Evolutionary conservation across 2,797 vertebrate genomes (phyloP).

Genomic region (Momotus momota): DNA sequence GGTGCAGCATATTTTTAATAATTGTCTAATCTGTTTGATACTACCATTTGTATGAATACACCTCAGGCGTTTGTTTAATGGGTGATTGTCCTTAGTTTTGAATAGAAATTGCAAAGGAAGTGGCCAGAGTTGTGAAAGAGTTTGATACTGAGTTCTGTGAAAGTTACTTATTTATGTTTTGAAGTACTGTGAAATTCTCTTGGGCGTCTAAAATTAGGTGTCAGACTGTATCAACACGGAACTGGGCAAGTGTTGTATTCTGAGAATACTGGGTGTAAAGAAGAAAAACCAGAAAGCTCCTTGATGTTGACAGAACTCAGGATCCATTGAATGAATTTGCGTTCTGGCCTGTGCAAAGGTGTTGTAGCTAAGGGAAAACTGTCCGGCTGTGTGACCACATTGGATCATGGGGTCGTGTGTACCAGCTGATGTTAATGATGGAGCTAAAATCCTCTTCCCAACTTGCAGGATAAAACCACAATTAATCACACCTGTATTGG

Average conservation of each 20-base stretch:
- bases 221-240: not conserved
- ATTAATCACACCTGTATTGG: not conserved
- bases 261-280: not conserved
- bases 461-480: not conserved
- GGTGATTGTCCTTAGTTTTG: not conserved
- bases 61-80: not conserved
- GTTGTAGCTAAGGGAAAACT: not conserved
- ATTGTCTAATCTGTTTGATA: not conserved
- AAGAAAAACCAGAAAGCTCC: not conserved
- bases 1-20: not conserved
- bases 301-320: not conserved
- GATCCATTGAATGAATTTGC: not conserved
- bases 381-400: not conserved
- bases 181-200: not conserved
- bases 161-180: not conserved
- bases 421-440: not conserved
- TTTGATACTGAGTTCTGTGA: not conserved
- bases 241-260: not conserved
- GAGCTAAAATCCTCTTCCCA: not conserved
- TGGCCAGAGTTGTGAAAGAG: not conserved
- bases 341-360: not conserved
- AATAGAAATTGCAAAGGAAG: not conserved
- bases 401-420: fast-evolving
- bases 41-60: not conserved
- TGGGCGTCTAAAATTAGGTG: slow-evolving; percentile 14